Conservation (phyloP, 2,797 vertebrate genomes). For the Cyprinodon diabolis region DNA sequence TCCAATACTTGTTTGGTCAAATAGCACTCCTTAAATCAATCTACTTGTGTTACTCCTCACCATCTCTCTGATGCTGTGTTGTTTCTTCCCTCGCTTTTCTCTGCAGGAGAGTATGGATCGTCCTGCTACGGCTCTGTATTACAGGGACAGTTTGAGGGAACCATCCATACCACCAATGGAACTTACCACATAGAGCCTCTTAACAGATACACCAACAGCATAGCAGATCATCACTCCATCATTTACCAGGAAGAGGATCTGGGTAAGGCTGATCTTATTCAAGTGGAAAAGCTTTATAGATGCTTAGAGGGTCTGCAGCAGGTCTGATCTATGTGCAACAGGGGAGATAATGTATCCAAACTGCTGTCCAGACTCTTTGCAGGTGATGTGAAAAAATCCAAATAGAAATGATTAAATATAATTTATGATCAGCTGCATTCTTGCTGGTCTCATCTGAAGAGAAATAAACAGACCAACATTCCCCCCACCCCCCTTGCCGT, state of each 20-base stretch:
- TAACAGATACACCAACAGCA: conserved; percentile 50
- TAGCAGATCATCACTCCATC: conserved; percentile 76
- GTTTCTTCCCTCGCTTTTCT: conserved; percentile 18
- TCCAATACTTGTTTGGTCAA: not conserved
- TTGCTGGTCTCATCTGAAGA: conserved; percentile 20
- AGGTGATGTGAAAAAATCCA: conserved; percentile 19
- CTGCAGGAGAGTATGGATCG: conserved; percentile 77
- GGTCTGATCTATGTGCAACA: conserved; percentile 4
- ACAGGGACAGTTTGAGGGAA: conserved; percentile 85
- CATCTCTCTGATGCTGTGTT: conserved; percentile 2
- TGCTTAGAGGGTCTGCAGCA: not conserved
- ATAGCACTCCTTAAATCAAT: not conserved
- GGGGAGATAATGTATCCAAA: conserved; percentile 1
- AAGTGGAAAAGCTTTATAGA: not conserved
- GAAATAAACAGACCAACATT: conserved; percentile 10
- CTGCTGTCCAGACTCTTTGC: conserved; percentile 7
- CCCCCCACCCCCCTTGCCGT: not conserved
- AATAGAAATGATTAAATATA: conserved; percentile 21
- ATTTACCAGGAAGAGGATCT: conserved; percentile 86
- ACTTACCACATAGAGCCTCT: conserved; percentile 82
- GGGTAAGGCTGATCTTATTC: conserved; percentile 68
- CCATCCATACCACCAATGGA: conserved; percentile 78
- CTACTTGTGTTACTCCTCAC: not conserved
- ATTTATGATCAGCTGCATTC: conserved; percentile 16
- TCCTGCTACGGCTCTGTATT: conserved; percentile 83